phyloP scores from a whole-genome alignment of 2,113 vertebrate genomes.

The Ophiodon elongatus region DNA sequence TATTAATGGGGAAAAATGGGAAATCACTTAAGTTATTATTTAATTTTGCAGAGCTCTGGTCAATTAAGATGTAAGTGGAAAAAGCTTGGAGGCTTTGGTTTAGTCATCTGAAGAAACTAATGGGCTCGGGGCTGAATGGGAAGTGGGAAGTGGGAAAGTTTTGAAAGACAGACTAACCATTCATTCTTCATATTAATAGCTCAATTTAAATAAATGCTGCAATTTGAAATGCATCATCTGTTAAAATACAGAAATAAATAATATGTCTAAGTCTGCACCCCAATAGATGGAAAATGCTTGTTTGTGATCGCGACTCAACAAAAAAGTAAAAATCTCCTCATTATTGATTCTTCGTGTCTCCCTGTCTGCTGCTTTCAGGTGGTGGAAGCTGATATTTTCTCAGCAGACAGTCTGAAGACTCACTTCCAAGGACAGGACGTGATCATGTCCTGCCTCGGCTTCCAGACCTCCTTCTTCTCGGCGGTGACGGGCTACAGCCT shows the following conservation, averaged over 20 bases:
- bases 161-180: neutral
- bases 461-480: constrained; percentile 76
- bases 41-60: neutral
- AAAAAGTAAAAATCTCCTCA: neutral
- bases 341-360: neutral
- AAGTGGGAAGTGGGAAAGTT: neutral
- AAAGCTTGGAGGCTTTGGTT: neutral
- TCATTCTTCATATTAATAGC: neutral
- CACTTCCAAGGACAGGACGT: constrained; percentile 84
- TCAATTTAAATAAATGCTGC: neutral
- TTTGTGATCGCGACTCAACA: neutral
- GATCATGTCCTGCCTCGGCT: constrained; percentile 87
- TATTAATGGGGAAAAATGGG: neutral
- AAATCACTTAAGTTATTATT: neutral
- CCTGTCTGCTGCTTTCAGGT: constrained; percentile 58
- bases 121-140: neutral
- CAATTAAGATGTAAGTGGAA: neutral
- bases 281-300: neutral
- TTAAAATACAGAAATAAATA: neutral
- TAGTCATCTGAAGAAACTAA: neutral
- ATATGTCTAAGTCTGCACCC: neutral
- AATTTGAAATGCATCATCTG: neutral
- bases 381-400: constrained; percentile 84
- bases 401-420: constrained; percentile 75
- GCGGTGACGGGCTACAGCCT: constrained; percentile 82